These are phyloP conservation scores for Glyptemys insculpta DNA, from an alignment of 2,797 vertebrate species.

Conservation along the genomic window DNA sequence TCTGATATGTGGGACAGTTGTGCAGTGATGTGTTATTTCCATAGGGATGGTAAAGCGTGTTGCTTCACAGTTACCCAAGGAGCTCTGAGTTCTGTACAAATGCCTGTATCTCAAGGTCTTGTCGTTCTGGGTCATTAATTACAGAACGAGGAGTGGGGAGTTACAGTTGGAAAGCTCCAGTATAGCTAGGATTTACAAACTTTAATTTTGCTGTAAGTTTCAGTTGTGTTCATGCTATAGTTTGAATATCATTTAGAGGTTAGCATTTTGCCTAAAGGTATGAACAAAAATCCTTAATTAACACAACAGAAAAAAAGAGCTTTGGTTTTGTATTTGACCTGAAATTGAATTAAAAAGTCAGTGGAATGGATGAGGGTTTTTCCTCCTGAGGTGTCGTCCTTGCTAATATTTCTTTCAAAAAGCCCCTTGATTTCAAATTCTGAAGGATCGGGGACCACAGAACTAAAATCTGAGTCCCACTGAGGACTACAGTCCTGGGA, in stretches of 20 bases:
- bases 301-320: not conserved
- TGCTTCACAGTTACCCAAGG: not conserved
- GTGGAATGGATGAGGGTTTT: not conserved
- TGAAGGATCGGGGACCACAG: not conserved
- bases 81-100: not conserved
- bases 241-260: slow-evolving; percentile 19
- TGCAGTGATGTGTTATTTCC: not conserved
- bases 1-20: accelerated
- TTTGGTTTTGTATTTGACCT: not conserved
- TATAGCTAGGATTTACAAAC: not conserved
- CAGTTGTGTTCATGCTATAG: not conserved
- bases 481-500: not conserved
- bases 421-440: slow-evolving; percentile 41
- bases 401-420: slow-evolving; percentile 5
- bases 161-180: not conserved
- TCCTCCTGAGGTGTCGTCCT: slow-evolving; percentile 30
- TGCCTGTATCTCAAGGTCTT: not conserved
- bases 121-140: not conserved
- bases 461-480: not conserved
- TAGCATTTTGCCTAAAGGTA: slow-evolving; percentile 26
- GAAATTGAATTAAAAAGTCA: not conserved
- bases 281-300: slow-evolving; percentile 40
- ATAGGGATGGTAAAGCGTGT: accelerated
- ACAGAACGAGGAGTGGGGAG: not conserved
- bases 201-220: slow-evolving; percentile 41